Conservation (phyloP, 2,113 vertebrate species). For the Limnothrissa miodon region DNA sequence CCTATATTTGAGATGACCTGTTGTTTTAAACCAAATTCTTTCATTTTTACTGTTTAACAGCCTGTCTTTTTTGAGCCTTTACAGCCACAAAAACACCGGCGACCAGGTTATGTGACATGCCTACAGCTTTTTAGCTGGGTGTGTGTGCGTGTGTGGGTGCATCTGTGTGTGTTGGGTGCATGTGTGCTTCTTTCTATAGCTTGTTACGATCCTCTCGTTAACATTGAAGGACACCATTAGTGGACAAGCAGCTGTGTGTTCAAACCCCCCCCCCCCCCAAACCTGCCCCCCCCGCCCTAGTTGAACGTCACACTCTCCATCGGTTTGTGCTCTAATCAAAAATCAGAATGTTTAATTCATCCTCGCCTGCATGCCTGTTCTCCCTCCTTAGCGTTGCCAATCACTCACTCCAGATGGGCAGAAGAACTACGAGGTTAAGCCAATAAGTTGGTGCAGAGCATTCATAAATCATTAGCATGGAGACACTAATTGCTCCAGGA, state of each 20-base stretch:
- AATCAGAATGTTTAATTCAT: background rate
- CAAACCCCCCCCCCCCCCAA: too few relatives aligned
- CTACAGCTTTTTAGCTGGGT: background rate
- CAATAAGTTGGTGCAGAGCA: background rate
- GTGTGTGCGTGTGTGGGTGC: background rate
- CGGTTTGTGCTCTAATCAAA: background rate
- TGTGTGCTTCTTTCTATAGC: slow-evolving; percentile 20
- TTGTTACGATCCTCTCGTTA: background rate
- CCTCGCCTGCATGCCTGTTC: background rate
- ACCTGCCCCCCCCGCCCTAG: background rate
- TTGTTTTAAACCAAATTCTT: slow-evolving; percentile 15
- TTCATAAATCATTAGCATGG: background rate
- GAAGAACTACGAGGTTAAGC: background rate
- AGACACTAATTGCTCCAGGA: background rate
- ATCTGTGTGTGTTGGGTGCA: background rate
- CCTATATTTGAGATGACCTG: slow-evolving; percentile 13
- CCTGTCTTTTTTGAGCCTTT: background rate
- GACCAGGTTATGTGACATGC: background rate
- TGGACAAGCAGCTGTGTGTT: background rate
- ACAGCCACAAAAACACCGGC: background rate
- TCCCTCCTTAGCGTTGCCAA: slow-evolving; percentile 1
- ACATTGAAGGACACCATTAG: background rate
- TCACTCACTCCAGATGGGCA: background rate
- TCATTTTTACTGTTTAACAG: slow-evolving; percentile 10
- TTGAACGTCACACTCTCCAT: background rate